Conservation (phyloP, 1,140 invertebrate genomes). For the Psix sp. region DNA sequence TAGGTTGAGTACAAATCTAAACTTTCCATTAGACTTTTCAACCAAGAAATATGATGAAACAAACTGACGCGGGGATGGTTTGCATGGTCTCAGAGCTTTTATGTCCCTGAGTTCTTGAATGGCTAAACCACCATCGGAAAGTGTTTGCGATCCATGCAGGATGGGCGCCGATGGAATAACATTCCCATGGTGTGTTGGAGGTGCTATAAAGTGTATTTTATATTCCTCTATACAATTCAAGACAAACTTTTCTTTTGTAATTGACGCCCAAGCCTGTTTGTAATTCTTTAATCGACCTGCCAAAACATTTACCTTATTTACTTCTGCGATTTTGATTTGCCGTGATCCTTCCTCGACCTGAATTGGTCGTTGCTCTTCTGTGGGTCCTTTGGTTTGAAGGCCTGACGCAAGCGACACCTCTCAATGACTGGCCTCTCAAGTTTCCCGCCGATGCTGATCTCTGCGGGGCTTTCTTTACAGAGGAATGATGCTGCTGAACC, state of each 20-base stretch:
- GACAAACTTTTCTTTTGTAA: constrained; percentile 3
- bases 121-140: too few relatives aligned
- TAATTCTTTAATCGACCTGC: constrained; percentile 13
- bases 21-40: background rate
- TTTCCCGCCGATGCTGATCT: background rate
- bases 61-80: background rate
- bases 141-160: too few relatives aligned
- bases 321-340: background rate
- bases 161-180: background rate
- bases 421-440: background rate
- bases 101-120: background rate
- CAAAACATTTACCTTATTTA: background rate
- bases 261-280: background rate
- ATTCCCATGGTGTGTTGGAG: background rate
- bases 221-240: constrained; percentile 4
- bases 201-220: constrained; percentile 11
- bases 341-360: background rate
- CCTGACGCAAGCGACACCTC: background rate
- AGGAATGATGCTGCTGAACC: background rate
- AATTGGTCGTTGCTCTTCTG: background rate
- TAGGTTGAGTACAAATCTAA: constrained; percentile 6
- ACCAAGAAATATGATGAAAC: background rate
- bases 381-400: constrained; percentile 1
- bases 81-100: background rate
- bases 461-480: background rate